Evolutionary conservation across 1,140 invertebrate species (phyloP), one percentile per base, ranked within the genome.

Genomic region (Panagrolaimus sp.): DNA sequence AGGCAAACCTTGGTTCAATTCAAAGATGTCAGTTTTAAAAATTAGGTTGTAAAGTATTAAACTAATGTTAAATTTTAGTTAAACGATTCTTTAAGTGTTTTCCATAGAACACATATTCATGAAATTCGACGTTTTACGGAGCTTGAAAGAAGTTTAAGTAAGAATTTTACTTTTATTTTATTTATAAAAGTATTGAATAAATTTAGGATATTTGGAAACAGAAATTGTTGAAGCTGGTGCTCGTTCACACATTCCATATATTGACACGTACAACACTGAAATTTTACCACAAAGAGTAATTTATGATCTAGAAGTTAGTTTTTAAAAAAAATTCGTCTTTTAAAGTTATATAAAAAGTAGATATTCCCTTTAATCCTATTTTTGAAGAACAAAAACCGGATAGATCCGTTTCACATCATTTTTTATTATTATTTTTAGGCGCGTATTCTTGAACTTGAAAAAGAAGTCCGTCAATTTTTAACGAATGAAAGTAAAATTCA

Each of bases 121-220:
- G 91, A 92, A 84, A 90, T 92, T 23, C 87, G 91, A 67, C 87
- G 91, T 72, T 93, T 91, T 81, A 91, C 92, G 83, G 92, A 93
- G 84, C 90, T 94, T 88, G 92, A 94, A 84, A 87, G 92, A 44
- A 92, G 92, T 80, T 87, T 95, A 48, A 86, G 87, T 5, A 61
- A 43, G 72, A 53, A 4, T 7, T 2, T 7, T 38, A 38, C 2
- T 4, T 2, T 71, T 72, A 25, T 38, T 57, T 46, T 1, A 68
- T 75, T 57, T 14, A 38, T 38, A n/a, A 16, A 16, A 46, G 14
- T 20, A n/a, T 20, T 23, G 31, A 63, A 7, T 8, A 16, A 42
- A 31, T 77, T 74, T 66, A 77, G 72, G 73, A 16, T 84, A 76
- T 70, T 20, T 84, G 2, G 78, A 83, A 51, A 74, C 75, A 20